Evolutionary conservation across 2,113 vertebrate species (phyloP).

Genomic region (Hypocryptadius cinnamomeus): DNA sequence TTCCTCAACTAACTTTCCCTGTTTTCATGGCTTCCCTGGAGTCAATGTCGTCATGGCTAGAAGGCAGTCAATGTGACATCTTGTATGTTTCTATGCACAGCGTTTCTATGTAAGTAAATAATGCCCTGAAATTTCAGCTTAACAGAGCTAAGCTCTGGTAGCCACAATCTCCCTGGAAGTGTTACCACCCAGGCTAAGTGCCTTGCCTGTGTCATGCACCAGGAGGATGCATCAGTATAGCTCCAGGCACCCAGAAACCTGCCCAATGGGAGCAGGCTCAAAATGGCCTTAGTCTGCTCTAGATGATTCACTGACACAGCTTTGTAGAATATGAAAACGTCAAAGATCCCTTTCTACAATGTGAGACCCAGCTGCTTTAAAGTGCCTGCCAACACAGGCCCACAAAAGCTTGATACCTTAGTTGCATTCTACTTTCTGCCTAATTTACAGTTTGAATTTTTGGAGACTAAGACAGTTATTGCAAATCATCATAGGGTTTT

Average conservation of each 20-base stretch:
- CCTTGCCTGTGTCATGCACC: not conserved
- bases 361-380: not conserved
- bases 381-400: not conserved
- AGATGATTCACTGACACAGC: not conserved
- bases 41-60: not conserved
- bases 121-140: not conserved
- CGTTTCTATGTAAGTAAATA: not conserved
- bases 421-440: not conserved
- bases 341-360: not conserved
- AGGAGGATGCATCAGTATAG: not conserved
- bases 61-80: not conserved
- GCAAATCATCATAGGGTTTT: not conserved
- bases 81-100: not conserved
- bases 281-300: not conserved
- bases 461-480: not conserved
- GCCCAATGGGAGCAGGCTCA: not conserved
- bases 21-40: not conserved
- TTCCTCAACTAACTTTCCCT: not conserved
- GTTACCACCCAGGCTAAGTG: not conserved
- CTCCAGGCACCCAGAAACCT: fast-evolving
- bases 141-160: not conserved
- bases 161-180: not conserved
- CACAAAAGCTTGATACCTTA: not conserved
- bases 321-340: not conserved
- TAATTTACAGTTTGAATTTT: not conserved